phyloP scores from a whole-genome alignment of 2,113 vertebrate genomes.

The Eclectus roratus region DNA sequence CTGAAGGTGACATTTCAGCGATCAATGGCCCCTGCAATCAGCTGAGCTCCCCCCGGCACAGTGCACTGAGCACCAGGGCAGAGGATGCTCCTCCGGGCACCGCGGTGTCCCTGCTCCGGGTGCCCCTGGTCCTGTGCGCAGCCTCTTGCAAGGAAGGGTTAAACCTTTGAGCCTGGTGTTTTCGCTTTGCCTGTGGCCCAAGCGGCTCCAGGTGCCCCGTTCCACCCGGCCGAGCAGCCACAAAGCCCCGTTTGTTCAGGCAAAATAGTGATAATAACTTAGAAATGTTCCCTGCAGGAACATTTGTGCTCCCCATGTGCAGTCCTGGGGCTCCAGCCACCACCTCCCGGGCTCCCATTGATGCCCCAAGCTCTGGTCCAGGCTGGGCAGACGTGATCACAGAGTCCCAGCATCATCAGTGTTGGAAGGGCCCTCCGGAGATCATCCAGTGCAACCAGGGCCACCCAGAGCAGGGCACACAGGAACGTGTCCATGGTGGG shows the following conservation, averaged over 20 bases:
- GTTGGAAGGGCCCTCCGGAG: no score
- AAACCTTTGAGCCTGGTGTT: background rate
- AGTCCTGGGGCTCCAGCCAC: accelerated
- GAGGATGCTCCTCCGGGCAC: background rate
- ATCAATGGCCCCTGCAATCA: conserved; percentile 31
- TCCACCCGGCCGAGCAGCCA: background rate
- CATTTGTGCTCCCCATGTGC: background rate
- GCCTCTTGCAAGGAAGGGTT: background rate
- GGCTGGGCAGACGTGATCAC: background rate
- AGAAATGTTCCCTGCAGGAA: background rate
- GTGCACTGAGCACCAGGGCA: background rate
- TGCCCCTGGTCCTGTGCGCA: background rate
- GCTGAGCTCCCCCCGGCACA: background rate
- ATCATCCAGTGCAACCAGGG: no score
- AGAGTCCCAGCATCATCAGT: no score
- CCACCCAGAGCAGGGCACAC: no score
- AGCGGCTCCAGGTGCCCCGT: background rate
- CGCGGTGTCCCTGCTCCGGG: accelerated
- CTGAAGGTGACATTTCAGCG: background rate
- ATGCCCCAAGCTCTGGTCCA: background rate
- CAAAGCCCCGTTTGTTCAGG: background rate
- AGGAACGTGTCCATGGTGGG: no score
- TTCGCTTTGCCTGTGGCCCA: accelerated
- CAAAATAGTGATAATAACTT: background rate
- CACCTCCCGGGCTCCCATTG: background rate